Evolutionary conservation across 2,797 vertebrate genomes (phyloP).

Genomic region (Micropoecilia bifurca): DNA sequence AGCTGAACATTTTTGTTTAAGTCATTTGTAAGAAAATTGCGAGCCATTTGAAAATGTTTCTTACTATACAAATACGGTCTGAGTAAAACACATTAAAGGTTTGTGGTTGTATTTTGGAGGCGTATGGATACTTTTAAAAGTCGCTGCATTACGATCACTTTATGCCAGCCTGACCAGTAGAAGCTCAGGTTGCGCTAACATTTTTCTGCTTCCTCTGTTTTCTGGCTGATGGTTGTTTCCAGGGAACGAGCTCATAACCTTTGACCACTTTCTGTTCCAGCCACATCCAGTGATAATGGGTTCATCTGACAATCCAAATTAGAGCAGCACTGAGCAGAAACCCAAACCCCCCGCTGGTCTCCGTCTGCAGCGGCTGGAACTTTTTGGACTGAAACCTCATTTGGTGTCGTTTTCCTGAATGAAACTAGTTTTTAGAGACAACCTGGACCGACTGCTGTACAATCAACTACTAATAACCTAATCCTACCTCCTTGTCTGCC

Average conservation of each 20-base stretch:
- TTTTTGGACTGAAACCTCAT: slow-evolving; percentile 35
- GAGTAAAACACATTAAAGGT: background rate
- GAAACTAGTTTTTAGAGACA: slow-evolving; percentile 14
- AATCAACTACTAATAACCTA: slow-evolving; percentile 50
- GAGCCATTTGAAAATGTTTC: background rate
- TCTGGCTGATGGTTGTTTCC: background rate
- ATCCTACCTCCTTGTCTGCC: slow-evolving; percentile 37
- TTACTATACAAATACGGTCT: background rate
- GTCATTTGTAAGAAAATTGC: background rate
- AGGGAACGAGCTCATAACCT: slow-evolving; percentile 4
- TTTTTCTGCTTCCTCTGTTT: background rate
- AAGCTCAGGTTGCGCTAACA: background rate
- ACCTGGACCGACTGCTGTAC: slow-evolving; percentile 38
- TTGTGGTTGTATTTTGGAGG: background rate
- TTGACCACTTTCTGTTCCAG: background rate
- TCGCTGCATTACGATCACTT: background rate
- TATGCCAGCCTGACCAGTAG: background rate
- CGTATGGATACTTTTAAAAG: background rate
- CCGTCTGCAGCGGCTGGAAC: slow-evolving; percentile 11
- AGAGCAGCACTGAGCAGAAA: slow-evolving; percentile 22
- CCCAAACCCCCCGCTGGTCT: slow-evolving; percentile 15
- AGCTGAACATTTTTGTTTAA: background rate
- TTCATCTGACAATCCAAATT: slow-evolving; percentile 21
- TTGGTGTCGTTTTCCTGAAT: slow-evolving; percentile 2
- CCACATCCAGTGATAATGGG: background rate